phyloP scores from a whole-genome alignment of 2,113 vertebrate species.

The Megaceryle maxima region DNA sequence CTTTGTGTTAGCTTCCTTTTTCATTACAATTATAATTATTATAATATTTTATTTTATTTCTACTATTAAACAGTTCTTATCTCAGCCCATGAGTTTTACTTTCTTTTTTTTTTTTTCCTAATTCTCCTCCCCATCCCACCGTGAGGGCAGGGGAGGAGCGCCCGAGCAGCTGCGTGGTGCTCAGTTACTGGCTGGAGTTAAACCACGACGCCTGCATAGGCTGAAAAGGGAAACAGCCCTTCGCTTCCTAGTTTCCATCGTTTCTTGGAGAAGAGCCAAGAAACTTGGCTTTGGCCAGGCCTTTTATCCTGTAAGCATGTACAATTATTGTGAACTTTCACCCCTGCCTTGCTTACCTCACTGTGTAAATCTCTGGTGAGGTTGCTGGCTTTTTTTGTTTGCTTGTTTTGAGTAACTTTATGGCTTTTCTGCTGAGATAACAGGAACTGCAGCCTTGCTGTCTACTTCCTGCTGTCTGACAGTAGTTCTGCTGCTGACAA shows the following conservation, averaged over 20 bases:
- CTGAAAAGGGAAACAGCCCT: neutral
- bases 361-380: neutral
- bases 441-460: neutral
- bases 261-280: neutral
- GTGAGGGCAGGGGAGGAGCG: neutral
- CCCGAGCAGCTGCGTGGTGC: neutral
- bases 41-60: neutral
- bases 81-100: neutral
- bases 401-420: neutral
- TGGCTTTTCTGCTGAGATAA: neutral
- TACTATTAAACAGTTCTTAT: neutral
- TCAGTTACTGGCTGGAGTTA: neutral
- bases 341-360: neutral
- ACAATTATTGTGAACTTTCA: neutral
- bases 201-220: fast-evolving
- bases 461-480: neutral
- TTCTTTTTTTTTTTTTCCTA: too few species aligned
- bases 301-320: neutral
- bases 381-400: neutral
- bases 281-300: neutral
- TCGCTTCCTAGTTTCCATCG: neutral
- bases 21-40: neutral
- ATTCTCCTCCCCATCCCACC: neutral
- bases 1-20: neutral
- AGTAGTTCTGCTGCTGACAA: neutral